phyloP scores from a whole-genome alignment of 2,888 invertebrate species.

The Phengaris arion region DNA sequence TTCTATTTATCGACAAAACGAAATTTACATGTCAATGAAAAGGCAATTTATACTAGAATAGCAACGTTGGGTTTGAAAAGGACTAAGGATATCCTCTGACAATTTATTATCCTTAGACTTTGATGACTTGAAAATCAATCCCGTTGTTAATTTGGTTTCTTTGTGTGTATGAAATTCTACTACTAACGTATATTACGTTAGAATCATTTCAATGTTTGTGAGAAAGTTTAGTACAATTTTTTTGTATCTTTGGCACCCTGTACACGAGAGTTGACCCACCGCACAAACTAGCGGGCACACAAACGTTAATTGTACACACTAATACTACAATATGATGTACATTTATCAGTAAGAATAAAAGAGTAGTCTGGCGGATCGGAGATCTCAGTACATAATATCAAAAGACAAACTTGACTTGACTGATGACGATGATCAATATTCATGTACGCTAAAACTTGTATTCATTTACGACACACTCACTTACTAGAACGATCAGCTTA shows the following conservation, averaged over 20 bases:
- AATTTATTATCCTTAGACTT: not conserved
- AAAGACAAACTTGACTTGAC: no score
- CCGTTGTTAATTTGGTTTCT: not conserved
- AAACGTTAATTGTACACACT: no score
- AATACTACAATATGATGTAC: no score
- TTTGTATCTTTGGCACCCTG: no score
- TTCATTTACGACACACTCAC: conserved; percentile 23
- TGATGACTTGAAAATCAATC: conserved; percentile 15
- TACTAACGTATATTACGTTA: no score
- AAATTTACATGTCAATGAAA: conserved; percentile 22
- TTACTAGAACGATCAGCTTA: not conserved
- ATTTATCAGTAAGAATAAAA: not conserved
- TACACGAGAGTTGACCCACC: no score
- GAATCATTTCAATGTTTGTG: no score
- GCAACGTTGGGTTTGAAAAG: conserved; percentile 18
- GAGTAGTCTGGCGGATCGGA: no score
- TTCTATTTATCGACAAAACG: conserved; percentile 21
- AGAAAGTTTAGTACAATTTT: no score
- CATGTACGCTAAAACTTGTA: not conserved
- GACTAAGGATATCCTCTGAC: conserved; percentile 15
- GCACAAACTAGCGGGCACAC: no score
- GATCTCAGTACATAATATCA: no score
- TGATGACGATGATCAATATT: not conserved
- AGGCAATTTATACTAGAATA: conserved; percentile 22
- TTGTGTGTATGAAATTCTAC: not conserved